These are phyloP conservation scores for Hemistola chrysoprasaria DNA, from an alignment of 2,888 invertebrate species.

Conservation along the genomic window DNA sequence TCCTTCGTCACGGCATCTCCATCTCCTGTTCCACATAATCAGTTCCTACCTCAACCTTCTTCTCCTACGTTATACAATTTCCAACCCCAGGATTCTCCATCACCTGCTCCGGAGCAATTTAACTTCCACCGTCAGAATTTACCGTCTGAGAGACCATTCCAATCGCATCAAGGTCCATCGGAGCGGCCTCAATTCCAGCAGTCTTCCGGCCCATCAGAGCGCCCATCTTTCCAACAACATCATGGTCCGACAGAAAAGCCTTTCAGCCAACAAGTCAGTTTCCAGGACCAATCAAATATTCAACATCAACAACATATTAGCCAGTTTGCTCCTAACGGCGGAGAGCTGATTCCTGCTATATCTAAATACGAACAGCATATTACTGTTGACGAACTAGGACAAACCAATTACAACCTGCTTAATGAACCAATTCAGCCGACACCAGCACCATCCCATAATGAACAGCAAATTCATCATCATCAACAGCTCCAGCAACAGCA, in stretches of 20 bases:
- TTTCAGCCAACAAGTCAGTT: conserved; percentile 43
- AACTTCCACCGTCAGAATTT: conserved; percentile 54
- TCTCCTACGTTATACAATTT: conserved; percentile 65
- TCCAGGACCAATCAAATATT: conserved; percentile 50
- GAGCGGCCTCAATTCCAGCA: conserved; percentile 47
- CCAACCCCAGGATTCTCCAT: conserved; percentile 62
- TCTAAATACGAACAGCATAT: conserved; percentile 91
- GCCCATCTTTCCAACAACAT: conserved; percentile 25
- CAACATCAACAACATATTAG: conserved; percentile 72
- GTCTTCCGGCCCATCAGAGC: conserved; percentile 48
- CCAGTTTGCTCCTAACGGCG: conserved; percentile 83
- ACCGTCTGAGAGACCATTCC: conserved; percentile 48
- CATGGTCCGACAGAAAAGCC: conserved; percentile 53
- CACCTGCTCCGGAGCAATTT: conserved; percentile 38
- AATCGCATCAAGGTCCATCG: conserved; percentile 46
- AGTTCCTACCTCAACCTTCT: conserved; percentile 70
- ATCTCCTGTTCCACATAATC: conserved; percentile 56
- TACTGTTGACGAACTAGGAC: conserved; percentile 73
- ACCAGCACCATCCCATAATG: conserved; percentile 32
- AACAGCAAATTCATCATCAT: conserved; percentile 33
- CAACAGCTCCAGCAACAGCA: conserved; percentile 28
- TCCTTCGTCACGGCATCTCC: conserved; percentile 55
- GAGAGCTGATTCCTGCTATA: conserved; percentile 89
- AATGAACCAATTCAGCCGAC: conserved; percentile 45
- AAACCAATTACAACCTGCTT: conserved; percentile 52